A percentile compares a stretch with the other conserved stretches of the same genome.
phyloP scores from a whole-genome alignment of 2,888 invertebrate species.

The Venustoraphidia nigricollis region DNA sequence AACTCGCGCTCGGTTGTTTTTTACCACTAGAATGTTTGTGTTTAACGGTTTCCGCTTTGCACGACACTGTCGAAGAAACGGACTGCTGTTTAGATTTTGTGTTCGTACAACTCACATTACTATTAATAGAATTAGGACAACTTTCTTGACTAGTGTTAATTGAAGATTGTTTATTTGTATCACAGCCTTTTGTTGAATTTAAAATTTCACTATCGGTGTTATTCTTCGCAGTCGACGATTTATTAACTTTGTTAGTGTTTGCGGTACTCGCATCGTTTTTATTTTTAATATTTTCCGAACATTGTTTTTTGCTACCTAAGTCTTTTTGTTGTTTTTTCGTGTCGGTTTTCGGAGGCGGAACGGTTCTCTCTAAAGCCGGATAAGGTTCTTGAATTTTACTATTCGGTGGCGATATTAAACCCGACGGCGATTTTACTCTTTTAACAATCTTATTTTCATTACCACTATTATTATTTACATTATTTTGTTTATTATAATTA shows the following conservation, averaged over 20 bases:
- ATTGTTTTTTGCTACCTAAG: background rate
- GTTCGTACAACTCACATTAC: background rate
- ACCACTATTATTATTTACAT: background rate
- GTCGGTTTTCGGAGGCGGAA: background rate
- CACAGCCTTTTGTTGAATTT: conserved; percentile 5
- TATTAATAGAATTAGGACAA: background rate
- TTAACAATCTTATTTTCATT: conserved; percentile 7
- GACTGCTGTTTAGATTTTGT: too few species aligned
- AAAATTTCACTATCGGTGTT: background rate
- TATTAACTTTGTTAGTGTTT: conserved; percentile 9
- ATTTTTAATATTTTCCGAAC: conserved; percentile 5
- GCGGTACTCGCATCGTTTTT: conserved; percentile 22
- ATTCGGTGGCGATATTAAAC: conserved; percentile 22
- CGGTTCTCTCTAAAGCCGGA: conserved; percentile 29
- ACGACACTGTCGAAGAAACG: background rate
- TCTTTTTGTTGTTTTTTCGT: background rate
- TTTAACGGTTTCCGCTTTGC: background rate
- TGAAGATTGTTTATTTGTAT: conserved; percentile 5
- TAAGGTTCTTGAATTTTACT: conserved; percentile 20
- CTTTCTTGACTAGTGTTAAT: conserved; percentile 5
- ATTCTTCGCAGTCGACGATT: background rate
- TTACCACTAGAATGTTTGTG: background rate
- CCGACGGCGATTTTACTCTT: conserved; percentile 22
- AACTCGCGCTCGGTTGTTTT: conserved; percentile 1
- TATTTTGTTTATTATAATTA: conserved; percentile 4